phyloP scores from a whole-genome alignment of 2,797 vertebrate species.

The Bovichtus diacanthus region DNA sequence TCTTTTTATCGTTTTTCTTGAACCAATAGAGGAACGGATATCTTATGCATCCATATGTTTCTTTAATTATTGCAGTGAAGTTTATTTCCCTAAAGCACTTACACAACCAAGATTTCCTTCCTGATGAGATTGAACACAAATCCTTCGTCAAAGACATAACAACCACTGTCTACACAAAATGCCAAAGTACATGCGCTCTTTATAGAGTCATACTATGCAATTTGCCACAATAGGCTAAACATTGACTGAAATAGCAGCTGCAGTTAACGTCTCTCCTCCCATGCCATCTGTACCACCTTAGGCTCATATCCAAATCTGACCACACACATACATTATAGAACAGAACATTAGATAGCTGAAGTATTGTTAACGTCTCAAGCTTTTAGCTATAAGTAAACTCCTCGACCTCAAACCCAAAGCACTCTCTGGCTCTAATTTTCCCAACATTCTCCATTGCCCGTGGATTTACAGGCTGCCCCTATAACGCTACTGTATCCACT shows the following conservation, averaged over 20 bases:
- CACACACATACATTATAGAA: constrained; percentile 35
- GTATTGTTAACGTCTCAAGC: constrained; percentile 32
- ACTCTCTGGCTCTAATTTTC: constrained; percentile 20
- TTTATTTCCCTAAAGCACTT: constrained; percentile 26
- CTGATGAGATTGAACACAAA: constrained; percentile 25
- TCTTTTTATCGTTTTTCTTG: constrained; percentile 7
- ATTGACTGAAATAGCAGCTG: constrained; percentile 53
- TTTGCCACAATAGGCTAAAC: constrained; percentile 50
- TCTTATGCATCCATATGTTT: neutral
- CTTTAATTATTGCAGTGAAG: neutral
- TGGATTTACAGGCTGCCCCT: constrained; percentile 57
- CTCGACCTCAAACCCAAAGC: constrained; percentile 56
- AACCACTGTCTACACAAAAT: constrained; percentile 29
- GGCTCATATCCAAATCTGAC: constrained; percentile 33
- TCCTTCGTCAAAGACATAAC: constrained; percentile 29
- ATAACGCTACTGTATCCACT: constrained; percentile 79
- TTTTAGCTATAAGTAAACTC: constrained; percentile 56
- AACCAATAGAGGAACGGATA: neutral
- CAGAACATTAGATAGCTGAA: constrained; percentile 15
- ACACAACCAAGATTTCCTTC: neutral
- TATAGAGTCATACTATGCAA: constrained; percentile 15
- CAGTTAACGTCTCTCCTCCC: constrained; percentile 35
- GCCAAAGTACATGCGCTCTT: constrained; percentile 25
- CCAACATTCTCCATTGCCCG: constrained; percentile 39
- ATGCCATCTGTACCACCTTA: constrained; percentile 47